phyloP scores from a whole-genome alignment of 2,888 invertebrate species.

The Microdon myrmicae region DNA sequence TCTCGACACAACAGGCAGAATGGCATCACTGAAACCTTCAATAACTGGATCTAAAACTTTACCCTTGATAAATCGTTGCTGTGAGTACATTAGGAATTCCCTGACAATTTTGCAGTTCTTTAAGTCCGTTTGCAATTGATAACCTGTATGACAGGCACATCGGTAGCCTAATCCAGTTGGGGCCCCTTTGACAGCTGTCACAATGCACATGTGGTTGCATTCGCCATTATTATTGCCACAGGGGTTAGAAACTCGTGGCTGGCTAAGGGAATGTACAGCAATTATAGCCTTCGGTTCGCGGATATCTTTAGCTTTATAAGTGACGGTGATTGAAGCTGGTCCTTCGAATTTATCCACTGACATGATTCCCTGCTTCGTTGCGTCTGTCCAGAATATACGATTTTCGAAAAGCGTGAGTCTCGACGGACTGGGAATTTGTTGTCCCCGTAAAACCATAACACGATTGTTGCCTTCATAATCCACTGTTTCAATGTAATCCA shows the following conservation, averaged over 20 bases:
- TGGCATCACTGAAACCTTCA: constrained; percentile 94
- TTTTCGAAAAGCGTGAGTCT: constrained; percentile 86
- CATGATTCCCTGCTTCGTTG: constrained; percentile 88
- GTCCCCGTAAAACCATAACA: constrained; percentile 82
- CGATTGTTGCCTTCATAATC: constrained; percentile 90
- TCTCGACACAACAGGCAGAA: constrained; percentile 90
- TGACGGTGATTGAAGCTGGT: constrained; percentile 79
- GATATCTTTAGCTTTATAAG: constrained; percentile 83
- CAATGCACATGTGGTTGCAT: constrained; percentile 94
- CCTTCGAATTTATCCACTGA: constrained; percentile 88
- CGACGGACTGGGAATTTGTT: constrained; percentile 87
- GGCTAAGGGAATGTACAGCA: constrained; percentile 81
- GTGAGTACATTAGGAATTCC: constrained; percentile 94
- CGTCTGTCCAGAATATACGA: constrained; percentile 90
- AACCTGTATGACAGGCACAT: constrained; percentile 93
- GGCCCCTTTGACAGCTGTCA: constrained; percentile 78
- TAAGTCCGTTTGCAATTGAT: constrained; percentile 77
- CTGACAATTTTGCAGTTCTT: constrained; percentile 83
- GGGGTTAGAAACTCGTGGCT: constrained; percentile 80
- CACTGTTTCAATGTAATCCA: constrained; percentile 96
- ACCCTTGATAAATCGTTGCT: constrained; percentile 95
- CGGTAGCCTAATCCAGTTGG: constrained; percentile 81
- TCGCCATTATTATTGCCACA: constrained; percentile 89
- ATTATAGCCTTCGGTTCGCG: constrained; percentile 86
- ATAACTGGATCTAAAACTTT: constrained; percentile 88